phyloP scores from a whole-genome alignment of 2,888 invertebrate genomes.

The Eilema sororculum region DNA sequence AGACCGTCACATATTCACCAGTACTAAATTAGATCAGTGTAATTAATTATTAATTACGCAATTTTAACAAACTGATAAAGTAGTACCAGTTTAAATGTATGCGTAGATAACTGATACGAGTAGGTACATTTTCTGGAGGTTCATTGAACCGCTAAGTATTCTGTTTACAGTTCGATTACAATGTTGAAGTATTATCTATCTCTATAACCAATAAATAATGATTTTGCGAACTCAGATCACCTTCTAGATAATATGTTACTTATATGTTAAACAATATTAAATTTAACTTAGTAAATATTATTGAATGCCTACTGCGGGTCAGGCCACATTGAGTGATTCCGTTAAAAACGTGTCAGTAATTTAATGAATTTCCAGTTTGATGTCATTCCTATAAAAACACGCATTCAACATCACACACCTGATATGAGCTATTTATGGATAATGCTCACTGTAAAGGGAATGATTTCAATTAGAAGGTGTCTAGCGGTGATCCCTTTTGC shows the following conservation, averaged over 20 bases:
- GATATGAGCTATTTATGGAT: too few species aligned
- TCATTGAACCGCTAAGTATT: slow-evolving; percentile 54
- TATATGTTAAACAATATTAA: not conserved
- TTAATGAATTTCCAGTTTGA: too few species aligned
- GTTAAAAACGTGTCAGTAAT: too few species aligned
- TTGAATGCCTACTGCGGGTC: not conserved
- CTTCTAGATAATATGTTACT: slow-evolving; percentile 30
- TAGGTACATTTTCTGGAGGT: slow-evolving; percentile 58
- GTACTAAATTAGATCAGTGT: slow-evolving; percentile 53
- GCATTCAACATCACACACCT: too few species aligned
- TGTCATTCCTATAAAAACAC: too few species aligned
- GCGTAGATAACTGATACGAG: slow-evolving; percentile 30
- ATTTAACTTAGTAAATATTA: not conserved
- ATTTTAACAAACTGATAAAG: slow-evolving; percentile 62
- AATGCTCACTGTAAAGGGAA: too few species aligned
- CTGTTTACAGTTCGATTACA: slow-evolving; percentile 7
- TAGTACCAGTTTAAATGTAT: slow-evolving; percentile 46
- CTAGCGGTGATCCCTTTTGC: too few species aligned
- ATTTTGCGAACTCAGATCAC: slow-evolving; percentile 30
- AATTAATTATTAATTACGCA: slow-evolving; percentile 66
- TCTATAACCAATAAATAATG: not conserved
- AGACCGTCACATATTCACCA: slow-evolving; percentile 55
- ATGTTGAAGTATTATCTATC: not conserved
- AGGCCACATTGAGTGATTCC: too few species aligned
- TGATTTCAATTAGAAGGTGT: too few species aligned